These are phyloP conservation scores for Chrysolina oricalcia DNA, from an alignment of 2,888 invertebrate genomes.

Conservation along the genomic window DNA sequence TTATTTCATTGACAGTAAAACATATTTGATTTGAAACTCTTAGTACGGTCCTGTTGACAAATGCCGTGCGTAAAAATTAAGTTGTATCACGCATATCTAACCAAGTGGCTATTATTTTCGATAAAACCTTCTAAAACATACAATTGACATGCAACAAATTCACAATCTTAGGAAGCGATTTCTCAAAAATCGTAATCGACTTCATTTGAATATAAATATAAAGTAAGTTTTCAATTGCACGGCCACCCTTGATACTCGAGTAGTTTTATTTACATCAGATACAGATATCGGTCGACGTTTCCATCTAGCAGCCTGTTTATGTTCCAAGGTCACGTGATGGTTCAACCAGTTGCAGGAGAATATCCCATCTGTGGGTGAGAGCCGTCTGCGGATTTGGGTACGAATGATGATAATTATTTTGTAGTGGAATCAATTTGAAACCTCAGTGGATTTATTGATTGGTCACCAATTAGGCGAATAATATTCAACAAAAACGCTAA, in stretches of 20 bases:
- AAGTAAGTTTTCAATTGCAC: conserved; percentile 36
- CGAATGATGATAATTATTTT: too few species aligned
- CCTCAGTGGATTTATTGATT: too few species aligned
- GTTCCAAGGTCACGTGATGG: conserved; percentile 61
- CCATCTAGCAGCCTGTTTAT: conserved; percentile 59
- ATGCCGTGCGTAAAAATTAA: conserved; percentile 55
- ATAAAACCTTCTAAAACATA: conserved; percentile 54
- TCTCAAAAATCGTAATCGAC: conserved; percentile 40
- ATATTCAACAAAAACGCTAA: not conserved
- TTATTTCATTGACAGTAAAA: too few species aligned
- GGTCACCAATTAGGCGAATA: too few species aligned
- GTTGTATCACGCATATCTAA: conserved; percentile 62
- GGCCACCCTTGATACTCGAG: conserved; percentile 51
- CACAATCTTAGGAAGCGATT: conserved; percentile 48
- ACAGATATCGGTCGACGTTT: conserved; percentile 59
- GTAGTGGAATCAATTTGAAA: too few species aligned
- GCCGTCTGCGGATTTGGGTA: too few species aligned
- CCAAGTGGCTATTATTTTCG: conserved; percentile 55
- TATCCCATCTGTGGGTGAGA: not conserved
- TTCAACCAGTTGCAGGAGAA: conserved; percentile 27
- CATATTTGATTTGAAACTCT: not conserved
- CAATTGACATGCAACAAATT: conserved; percentile 56
- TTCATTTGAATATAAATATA: conserved; percentile 35
- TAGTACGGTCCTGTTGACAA: conserved; percentile 6
- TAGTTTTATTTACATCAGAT: conserved; percentile 60